Conservation (phyloP, 2,888 invertebrate species). For the Ctena decussata region DNA sequence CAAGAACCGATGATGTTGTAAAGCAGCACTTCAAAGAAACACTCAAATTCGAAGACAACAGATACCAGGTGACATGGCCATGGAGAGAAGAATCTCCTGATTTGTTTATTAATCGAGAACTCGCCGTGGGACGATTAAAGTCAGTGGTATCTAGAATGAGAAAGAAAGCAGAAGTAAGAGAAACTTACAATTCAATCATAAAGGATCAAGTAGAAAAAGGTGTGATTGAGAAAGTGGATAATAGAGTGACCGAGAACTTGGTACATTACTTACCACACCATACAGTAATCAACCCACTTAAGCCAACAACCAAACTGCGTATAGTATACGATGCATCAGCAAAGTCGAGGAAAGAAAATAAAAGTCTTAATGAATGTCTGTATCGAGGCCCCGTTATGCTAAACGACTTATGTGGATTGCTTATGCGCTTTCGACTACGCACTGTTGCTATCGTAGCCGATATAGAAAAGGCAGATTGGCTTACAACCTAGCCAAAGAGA, state of each 20-base stretch:
- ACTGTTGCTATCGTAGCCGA: not conserved
- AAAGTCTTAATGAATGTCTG: not conserved
- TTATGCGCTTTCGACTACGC: not conserved
- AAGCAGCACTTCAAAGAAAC: not conserved
- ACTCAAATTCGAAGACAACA: not conserved
- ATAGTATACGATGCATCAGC: not conserved
- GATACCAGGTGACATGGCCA: not conserved
- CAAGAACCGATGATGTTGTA: not conserved
- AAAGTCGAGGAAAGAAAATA: not conserved
- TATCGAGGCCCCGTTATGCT: not conserved
- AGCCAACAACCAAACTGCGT: not conserved
- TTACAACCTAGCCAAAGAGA: not conserved
- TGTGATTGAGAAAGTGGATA: not conserved
- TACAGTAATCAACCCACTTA: not conserved
- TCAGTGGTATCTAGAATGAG: not conserved
- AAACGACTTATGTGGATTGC: not conserved
- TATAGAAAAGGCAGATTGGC: not conserved
- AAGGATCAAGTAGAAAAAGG: not conserved
- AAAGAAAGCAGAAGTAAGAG: not conserved
- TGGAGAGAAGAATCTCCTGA: not conserved
- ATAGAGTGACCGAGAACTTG: not conserved
- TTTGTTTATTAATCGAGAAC: not conserved
- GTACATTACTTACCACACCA: not conserved
- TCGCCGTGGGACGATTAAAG: not conserved
- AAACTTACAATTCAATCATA: not conserved